These are phyloP conservation scores for Epizoanthus stellaris DNA, from an alignment of 92 coral and sea anemone species.

Conservation along the genomic window DNA sequence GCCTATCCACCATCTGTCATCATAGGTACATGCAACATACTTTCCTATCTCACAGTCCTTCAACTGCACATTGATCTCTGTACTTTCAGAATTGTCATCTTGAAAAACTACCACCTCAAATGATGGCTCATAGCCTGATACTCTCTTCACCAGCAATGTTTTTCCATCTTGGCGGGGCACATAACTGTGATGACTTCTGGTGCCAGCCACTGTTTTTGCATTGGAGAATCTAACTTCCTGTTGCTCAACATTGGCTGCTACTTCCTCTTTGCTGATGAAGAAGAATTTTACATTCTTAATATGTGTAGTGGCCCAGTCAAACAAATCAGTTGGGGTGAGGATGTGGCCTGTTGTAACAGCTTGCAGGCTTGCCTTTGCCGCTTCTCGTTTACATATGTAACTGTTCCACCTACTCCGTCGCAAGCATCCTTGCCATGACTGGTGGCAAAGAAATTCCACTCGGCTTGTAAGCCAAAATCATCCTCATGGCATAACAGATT, in stretches of 20 bases:
- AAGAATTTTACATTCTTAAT: no score
- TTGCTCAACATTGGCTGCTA: no score
- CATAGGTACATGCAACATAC: constrained; percentile 27
- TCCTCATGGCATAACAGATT: constrained; percentile 1
- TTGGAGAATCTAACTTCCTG: not conserved
- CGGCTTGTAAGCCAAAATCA: constrained; percentile 41
- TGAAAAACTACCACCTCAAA: constrained; percentile 25
- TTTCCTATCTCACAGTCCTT: constrained; percentile 30
- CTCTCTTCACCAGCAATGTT: not conserved
- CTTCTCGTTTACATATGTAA: no score
- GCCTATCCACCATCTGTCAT: constrained; percentile 40
- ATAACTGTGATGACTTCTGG: constrained; percentile 47
- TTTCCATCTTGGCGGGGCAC: not conserved
- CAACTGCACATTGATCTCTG: not conserved
- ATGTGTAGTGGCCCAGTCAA: no score
- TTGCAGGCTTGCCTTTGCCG: no score
- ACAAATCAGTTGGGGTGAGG: no score
- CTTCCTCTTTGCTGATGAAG: no score
- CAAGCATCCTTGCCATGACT: no score
- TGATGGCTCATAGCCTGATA: constrained; percentile 21
- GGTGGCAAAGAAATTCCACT: constrained; percentile 18
- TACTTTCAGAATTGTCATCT: not conserved
- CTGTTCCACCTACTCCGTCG: no score
- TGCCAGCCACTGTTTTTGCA: constrained; percentile 46
- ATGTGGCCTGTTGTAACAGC: no score